Evolutionary conservation across 2,888 invertebrate species (phyloP).

Genomic region (Synergus japonicus): DNA sequence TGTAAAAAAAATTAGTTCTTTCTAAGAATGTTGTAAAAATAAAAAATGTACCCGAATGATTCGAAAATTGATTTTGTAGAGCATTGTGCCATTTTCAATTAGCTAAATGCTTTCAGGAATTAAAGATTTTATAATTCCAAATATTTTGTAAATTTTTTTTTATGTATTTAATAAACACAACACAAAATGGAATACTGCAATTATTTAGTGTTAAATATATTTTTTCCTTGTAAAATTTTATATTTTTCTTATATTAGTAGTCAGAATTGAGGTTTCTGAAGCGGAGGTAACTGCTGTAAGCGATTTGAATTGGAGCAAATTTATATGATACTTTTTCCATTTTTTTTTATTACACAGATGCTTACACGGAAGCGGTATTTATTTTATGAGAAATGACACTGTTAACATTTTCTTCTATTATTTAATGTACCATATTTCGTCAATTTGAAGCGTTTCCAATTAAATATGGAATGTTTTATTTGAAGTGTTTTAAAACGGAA

Average conservation of each 20-base stretch:
- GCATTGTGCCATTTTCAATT: neutral
- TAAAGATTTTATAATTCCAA: neutral
- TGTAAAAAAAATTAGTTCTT: neutral
- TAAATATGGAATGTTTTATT: too few species aligned
- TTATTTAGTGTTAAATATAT: too few species aligned
- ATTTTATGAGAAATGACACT: neutral
- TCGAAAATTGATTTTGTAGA: neutral
- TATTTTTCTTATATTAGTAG: neutral
- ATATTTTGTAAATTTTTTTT: neutral
- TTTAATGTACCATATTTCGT: neutral
- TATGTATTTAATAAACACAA: too few species aligned
- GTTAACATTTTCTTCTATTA: neutral
- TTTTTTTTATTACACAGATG: neutral
- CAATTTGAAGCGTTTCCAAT: neutral
- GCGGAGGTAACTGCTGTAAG: slow-evolving; percentile 23
- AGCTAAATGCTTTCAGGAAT: neutral
- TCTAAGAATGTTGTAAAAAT: slow-evolving; percentile 2
- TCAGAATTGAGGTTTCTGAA: slow-evolving; percentile 32
- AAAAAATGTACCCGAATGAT: neutral
- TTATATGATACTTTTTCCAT: slow-evolving; percentile 14
- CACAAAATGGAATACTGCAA: too few species aligned
- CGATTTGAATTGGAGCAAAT: slow-evolving; percentile 21
- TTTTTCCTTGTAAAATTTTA: too few species aligned
- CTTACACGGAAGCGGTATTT: neutral
- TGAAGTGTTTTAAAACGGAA: too few species aligned